Percentiles rank a stretch among this genome's conserved stretches.
These are phyloP conservation scores for Neomonachus schauinslandi DNA, from an alignment of 2,113 vertebrate genomes.

Conservation along the genomic window DNA sequence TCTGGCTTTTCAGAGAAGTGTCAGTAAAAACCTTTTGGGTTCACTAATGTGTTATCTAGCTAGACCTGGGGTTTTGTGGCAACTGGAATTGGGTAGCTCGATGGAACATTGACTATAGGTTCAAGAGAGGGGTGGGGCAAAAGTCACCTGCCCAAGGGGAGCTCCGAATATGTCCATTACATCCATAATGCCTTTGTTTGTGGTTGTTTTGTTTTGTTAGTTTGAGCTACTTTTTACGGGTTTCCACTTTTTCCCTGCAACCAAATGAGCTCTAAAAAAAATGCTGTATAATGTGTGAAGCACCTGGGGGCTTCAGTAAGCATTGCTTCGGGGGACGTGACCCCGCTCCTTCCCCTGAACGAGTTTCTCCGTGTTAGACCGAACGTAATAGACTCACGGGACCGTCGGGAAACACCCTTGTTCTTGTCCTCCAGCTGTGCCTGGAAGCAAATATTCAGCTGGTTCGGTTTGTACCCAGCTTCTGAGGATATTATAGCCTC, in stretches of 20 bases:
- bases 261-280: not conserved
- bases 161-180: not conserved
- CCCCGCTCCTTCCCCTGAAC: fast-evolving
- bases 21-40: not conserved
- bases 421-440: not conserved
- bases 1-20: not conserved
- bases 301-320: not conserved
- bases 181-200: not conserved
- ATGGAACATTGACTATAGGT: not conserved
- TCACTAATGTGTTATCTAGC: not conserved
- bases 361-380: not conserved
- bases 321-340: fast-evolving
- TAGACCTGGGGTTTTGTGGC: not conserved
- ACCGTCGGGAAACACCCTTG: not conserved
- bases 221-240: not conserved
- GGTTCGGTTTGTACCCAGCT: not conserved
- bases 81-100: not conserved
- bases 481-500: not conserved
- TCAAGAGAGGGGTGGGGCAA: not conserved
- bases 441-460: not conserved
- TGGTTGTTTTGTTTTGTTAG: not conserved
- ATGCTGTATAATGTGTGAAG: not conserved
- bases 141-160: not conserved
- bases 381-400: not conserved
- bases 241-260: not conserved